Base-by-base conservation (phyloP, 1,140 invertebrate genomes). In the Tetramorium simillimum region DNA sequence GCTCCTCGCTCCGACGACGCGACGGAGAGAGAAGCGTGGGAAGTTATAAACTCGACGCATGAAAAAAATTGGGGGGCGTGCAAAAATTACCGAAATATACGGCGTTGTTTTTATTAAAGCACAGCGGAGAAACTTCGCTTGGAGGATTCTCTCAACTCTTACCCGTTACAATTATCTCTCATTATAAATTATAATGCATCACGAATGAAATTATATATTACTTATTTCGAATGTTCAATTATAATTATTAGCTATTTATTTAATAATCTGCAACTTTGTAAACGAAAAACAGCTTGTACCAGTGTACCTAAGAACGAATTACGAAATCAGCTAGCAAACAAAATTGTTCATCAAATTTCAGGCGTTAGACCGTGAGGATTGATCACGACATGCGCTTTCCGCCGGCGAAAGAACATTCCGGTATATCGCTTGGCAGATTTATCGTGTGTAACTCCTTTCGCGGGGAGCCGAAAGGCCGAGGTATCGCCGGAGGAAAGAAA, bases 401-500 rank as follows among this genome's bases (percentile, higher is more conserved):
- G 24, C 46, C 10, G 77, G 7, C 28, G 43, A 24, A 73, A 67
- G n/a, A 78, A 86, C 53, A 60, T 60, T 46, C 67, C 24, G 33
- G 46, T 18, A 69, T 46, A 69, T 46, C 62, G 24, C 40, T 46
- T 16, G 53, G 24, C 24, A 84, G 80, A 84, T 84, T 84, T 84
- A 82, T 82, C 80, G 40, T 53, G 60, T n/a, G 51, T 43, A 46
- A 73, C 16, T 60, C 24, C 67, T 60, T 46, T 75, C 21, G 73
- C 78, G 62, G 56, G 85, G 40, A 37, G 24, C 51, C 76, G 60
- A 84, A 84, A 81, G 78, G 62, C 67, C 65, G 81, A 84, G 72
- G 75, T 80, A 88, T 81, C 82, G 63, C 40, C 67, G 46, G 33
- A 80, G 88, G 49, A 89, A 89, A 85, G 84, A 75, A 82, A 67